These are phyloP conservation scores for Catotricha subobsoleta DNA, from an alignment of 2,888 invertebrate species.

Conservation along the genomic window DNA sequence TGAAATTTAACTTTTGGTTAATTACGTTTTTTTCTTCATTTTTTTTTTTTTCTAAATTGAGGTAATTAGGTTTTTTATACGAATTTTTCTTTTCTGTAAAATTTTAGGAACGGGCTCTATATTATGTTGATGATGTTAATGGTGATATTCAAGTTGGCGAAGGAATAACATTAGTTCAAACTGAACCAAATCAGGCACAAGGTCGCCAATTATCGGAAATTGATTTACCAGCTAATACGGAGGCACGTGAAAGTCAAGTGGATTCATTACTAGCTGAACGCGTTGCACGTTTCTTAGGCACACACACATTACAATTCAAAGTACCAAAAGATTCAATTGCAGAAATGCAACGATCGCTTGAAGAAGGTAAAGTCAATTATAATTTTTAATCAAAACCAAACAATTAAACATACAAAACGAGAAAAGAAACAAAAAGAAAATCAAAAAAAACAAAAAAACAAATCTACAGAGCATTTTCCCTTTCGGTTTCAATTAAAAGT, in stretches of 20 bases:
- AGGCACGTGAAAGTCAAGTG: slow-evolving; percentile 52
- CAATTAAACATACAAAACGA: too few species aligned
- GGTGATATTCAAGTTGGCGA: slow-evolving; percentile 42
- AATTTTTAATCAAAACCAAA: too few species aligned
- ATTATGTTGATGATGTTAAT: slow-evolving; percentile 45
- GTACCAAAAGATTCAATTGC: slow-evolving; percentile 54
- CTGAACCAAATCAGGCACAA: slow-evolving; percentile 35
- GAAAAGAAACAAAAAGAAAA: too few species aligned
- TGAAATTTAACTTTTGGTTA: too few species aligned
- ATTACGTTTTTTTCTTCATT: too few species aligned
- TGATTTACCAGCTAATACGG: slow-evolving; percentile 50
- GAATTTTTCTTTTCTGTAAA: too few species aligned
- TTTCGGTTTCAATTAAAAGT: too few species aligned
- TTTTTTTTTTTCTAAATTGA: not conserved
- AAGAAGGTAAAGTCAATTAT: slow-evolving; percentile 48
- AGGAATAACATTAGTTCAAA: slow-evolving; percentile 38
- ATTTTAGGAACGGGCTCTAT: slow-evolving; percentile 50
- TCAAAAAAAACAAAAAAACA: too few species aligned
- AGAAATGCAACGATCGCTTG: slow-evolving; percentile 58
- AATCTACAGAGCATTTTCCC: too few species aligned
- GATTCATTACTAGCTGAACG: slow-evolving; percentile 57
- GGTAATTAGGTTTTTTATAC: too few species aligned
- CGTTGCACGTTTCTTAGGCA: slow-evolving; percentile 54
- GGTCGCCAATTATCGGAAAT: slow-evolving; percentile 43
- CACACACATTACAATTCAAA: slow-evolving; percentile 64